Percentiles rank a stretch among this genome's conserved stretches.
phyloP scores from a whole-genome alignment of 1,140 invertebrate species.

The Lycorma delicatula region DNA sequence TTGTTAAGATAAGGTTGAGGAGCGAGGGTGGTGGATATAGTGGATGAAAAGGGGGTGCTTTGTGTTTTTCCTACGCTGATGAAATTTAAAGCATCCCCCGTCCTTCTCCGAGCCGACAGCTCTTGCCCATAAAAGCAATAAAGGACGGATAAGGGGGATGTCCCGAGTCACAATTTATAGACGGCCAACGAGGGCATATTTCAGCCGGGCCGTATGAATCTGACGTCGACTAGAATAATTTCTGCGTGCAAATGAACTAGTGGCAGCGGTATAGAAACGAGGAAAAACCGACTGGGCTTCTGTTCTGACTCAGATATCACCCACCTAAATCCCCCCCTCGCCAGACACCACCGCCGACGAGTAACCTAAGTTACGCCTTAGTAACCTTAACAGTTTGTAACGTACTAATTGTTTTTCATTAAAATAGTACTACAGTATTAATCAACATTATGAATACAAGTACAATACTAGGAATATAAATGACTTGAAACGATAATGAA shows the following conservation, averaged over 20 bases:
- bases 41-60: background rate
- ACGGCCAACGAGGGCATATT: constrained; percentile 21
- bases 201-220: constrained; percentile 17
- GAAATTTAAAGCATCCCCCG: constrained; percentile 27
- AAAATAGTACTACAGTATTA: too few relatives aligned
- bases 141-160: constrained; percentile 25
- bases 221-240: constrained; percentile 13
- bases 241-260: constrained; percentile 16
- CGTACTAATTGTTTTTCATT: too few relatives aligned
- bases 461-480: too few relatives aligned
- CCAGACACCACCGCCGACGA: too few relatives aligned
- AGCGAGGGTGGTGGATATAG: constrained; percentile 4
- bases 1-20: constrained; percentile 15
- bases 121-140: constrained; percentile 28
- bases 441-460: too few relatives aligned
- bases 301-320: too few relatives aligned
- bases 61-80: constrained; percentile 28
- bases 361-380: too few relatives aligned
- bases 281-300: too few relatives aligned
- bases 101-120: constrained; percentile 19
- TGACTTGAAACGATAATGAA: too few relatives aligned
- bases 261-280: too few relatives aligned
- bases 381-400: too few relatives aligned
- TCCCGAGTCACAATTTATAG: constrained; percentile 23
- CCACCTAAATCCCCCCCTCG: too few relatives aligned